Evolutionary conservation across 2,797 vertebrate species (phyloP), one percentile per base, ranked within the genome.

Genomic region (Numenius phaeopus): DNA sequence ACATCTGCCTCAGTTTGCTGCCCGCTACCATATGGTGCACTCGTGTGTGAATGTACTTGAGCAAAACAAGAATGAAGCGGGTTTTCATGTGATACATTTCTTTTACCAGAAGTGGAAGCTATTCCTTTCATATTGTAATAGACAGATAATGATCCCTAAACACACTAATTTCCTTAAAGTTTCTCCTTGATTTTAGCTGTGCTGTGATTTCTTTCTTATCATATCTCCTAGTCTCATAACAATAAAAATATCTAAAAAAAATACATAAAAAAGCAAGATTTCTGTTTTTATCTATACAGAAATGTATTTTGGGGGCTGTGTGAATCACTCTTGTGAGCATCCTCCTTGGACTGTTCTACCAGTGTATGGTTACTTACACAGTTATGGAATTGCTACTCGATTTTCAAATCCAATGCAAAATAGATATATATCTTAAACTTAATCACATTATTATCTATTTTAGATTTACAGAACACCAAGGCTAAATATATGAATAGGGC

Each of bases 341-440:
- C 62, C 91, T 83, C 77, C 70, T 93, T 79, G 66, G 64, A 57
- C 49, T 71, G 19, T 7, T 32, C 88, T 78, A 14, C 11, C 21
- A n/a, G 27, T 26, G 6, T 27, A 17, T 46, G 30, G 86, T 71
- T 59, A 52, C 12, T 83, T 52, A 69, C 22, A 52, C 6, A 19
- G 15, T 46, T 18, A 44, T 1, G 3, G 10, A 52, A 47, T 90
- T 82, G 73, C 46, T 75, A 92, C 58, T 94, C 57, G 11, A 78
- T 94, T 95, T 96, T 95, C 90, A 97, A 96, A 91, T 96, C 80
- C 87, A 97, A 67, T 80, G 75, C 90, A 96, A 94, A 93, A 87
- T 7, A 91, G 42, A 89, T 91, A 91, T 87, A 81, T 64, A 88
- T 81, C 79, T 95, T 84, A 94, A 93, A 87, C 27, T 69, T 96